phyloP scores from a whole-genome alignment of 2,888 invertebrate genomes.

The Xanthorhoe designata region DNA sequence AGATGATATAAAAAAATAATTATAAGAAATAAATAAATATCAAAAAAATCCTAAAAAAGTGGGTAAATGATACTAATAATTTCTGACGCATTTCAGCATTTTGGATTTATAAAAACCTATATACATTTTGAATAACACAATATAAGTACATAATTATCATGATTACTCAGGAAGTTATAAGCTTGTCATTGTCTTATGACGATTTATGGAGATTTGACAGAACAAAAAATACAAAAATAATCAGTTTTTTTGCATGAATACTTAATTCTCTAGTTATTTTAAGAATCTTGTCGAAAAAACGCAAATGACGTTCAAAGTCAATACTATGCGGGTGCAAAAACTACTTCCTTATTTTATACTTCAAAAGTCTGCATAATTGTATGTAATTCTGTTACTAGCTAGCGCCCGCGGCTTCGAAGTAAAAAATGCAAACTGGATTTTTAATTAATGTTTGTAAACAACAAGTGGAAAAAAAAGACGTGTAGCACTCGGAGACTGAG shows the following conservation, averaged over 20 bases:
- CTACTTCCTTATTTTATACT: constrained; percentile 28
- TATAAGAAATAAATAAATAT: too few species aligned
- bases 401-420: neutral
- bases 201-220: neutral
- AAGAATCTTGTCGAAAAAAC: constrained; percentile 11
- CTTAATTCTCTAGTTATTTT: neutral
- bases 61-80: too few species aligned
- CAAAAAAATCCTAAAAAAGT: too few species aligned
- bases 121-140: neutral
- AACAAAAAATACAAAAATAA: neutral
- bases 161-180: neutral
- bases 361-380: constrained; percentile 30
- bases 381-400: constrained; percentile 15
- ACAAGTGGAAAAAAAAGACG: neutral
- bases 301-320: constrained; percentile 25
- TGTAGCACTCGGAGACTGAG: too few species aligned
- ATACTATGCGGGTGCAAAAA: constrained; percentile 27
- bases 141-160: neutral
- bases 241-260: neutral
- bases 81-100: too few species aligned
- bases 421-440: neutral
- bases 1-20: too few species aligned
- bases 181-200: neutral
- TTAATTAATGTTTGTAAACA: neutral
- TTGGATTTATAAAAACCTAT: neutral